Conservation (phyloP, 2,797 vertebrate genomes). For the Mionectes olivaceus region DNA sequence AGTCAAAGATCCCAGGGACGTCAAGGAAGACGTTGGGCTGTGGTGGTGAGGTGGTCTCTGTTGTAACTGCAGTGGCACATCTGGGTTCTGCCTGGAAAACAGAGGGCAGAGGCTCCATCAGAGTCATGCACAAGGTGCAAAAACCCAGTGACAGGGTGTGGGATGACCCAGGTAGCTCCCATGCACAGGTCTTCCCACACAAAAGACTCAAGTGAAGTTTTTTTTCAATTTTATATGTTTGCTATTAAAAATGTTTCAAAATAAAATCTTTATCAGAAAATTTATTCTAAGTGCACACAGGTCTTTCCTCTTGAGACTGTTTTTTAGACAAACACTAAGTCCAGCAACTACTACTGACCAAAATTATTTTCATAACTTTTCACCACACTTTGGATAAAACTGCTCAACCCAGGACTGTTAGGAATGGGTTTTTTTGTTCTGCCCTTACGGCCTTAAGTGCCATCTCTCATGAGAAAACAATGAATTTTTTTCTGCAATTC, state of each 20-base stretch:
- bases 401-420: neutral
- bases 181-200: neutral
- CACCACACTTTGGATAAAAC: neutral
- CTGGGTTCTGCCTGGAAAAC: conserved; percentile 88
- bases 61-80: conserved; percentile 82
- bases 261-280: neutral
- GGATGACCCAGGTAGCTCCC: neutral
- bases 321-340: neutral
- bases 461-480: neutral
- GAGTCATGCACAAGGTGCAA: neutral
- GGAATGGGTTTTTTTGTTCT: neutral
- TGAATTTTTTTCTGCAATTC: neutral
- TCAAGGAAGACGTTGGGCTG: conserved; percentile 95
- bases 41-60: conserved; percentile 90
- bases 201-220: neutral
- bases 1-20: conserved; percentile 90
- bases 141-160: neutral
- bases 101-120: conserved; percentile 34
- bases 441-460: neutral
- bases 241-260: neutral
- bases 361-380: neutral
- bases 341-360: neutral
- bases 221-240: neutral
- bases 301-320: neutral
- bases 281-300: accelerated